A percentile compares a stretch with the other conserved stretches of the same genome.
Evolutionary conservation across 2,888 invertebrate species (phyloP).

Genomic region (Quadriops clusia): DNA sequence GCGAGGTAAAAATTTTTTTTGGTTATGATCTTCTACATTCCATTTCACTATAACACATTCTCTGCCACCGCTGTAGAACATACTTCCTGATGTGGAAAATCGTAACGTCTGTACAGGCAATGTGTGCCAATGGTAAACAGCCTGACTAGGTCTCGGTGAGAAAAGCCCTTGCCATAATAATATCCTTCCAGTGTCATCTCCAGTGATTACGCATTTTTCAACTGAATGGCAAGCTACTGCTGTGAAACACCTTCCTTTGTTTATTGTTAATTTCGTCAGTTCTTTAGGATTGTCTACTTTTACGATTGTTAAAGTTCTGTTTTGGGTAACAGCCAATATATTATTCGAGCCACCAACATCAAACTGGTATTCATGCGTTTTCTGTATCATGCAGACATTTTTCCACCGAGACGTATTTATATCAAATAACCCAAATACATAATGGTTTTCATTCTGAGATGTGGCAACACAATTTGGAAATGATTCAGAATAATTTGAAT

Average conservation of each 20-base stretch:
- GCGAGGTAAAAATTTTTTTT: slow-evolving; percentile 54
- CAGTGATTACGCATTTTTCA: slow-evolving; percentile 53
- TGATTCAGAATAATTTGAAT: background rate
- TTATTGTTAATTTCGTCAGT: slow-evolving; percentile 5
- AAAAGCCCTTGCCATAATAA: slow-evolving; percentile 48
- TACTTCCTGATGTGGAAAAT: slow-evolving; percentile 52
- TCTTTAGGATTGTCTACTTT: background rate
- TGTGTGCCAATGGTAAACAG: slow-evolving; percentile 66
- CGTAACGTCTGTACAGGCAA: slow-evolving; percentile 52
- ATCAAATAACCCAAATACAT: too few species aligned
- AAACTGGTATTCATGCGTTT: too few species aligned
- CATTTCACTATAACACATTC: slow-evolving; percentile 72
- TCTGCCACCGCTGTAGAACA: slow-evolving; percentile 64
- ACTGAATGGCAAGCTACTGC: slow-evolving; percentile 56
- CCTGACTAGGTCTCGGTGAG: slow-evolving; percentile 25
- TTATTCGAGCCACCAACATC: too few species aligned
- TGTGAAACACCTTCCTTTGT: slow-evolving; percentile 37
- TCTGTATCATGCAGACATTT: too few species aligned
- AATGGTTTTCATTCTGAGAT: too few species aligned
- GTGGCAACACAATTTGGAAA: too few species aligned
- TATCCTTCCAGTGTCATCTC: slow-evolving; percentile 53
- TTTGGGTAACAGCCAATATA: too few species aligned
- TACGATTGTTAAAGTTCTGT: too few species aligned
- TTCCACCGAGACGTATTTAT: too few species aligned
- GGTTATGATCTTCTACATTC: slow-evolving; percentile 42